Percentiles rank a stretch among this genome's conserved stretches.
phyloP scores from a whole-genome alignment of 2,888 invertebrate genomes.

The Theristus sp. region DNA sequence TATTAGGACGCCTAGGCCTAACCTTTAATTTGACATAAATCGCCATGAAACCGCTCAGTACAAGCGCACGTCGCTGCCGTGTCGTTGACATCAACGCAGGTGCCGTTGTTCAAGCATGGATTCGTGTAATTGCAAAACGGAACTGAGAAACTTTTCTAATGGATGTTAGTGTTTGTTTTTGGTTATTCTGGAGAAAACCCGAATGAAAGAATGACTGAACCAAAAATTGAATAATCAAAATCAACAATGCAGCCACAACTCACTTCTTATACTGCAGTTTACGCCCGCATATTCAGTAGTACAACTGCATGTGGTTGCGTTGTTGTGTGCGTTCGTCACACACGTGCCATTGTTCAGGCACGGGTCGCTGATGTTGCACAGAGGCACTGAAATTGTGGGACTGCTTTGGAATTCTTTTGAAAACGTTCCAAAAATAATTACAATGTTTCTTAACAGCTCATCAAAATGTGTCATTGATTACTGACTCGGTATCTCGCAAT shows the following conservation, averaged over 20 bases:
- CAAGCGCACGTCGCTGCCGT: neutral
- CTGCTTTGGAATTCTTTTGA: too few species aligned
- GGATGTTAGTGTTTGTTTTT: too few species aligned
- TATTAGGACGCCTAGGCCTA: too few species aligned
- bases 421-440: too few species aligned
- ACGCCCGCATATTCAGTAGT: neutral
- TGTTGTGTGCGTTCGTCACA: neutral
- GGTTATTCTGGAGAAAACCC: too few species aligned
- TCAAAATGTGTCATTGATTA: too few species aligned
- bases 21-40: neutral
- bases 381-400: neutral
- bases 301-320: neutral
- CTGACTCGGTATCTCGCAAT: too few species aligned
- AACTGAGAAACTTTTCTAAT: neutral
- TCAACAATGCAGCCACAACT: too few species aligned
- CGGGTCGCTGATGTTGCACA: neutral
- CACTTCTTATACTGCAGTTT: neutral
- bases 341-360: neutral
- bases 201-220: too few species aligned
- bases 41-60: neutral
- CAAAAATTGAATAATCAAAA: too few species aligned
- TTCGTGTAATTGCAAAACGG: neutral
- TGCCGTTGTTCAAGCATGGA: neutral
- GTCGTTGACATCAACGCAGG: neutral
- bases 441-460: too few species aligned